Evolutionary conservation across 2,888 invertebrate genomes (phyloP).

Genomic region (Acleris sparsana): DNA sequence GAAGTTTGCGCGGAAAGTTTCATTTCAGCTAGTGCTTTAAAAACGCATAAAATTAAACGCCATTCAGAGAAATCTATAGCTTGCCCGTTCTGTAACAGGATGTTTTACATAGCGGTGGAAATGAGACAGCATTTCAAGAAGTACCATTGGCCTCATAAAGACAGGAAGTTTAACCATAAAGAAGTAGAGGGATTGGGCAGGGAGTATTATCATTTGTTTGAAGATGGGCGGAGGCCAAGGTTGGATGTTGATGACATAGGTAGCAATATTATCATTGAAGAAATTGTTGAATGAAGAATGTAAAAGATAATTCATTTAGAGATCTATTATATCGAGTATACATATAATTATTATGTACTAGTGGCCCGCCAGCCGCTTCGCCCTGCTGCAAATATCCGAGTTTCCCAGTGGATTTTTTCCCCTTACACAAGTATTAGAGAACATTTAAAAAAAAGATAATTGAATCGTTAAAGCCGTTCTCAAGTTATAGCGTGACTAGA

Average conservation of each 20-base stretch:
- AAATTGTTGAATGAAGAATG: slow-evolving; percentile 14
- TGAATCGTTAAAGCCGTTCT: no score
- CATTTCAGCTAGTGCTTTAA: slow-evolving; percentile 56
- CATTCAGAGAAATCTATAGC: slow-evolving; percentile 53
- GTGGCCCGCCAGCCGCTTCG: no score
- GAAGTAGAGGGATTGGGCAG: slow-evolving; percentile 45
- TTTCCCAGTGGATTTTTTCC: no score
- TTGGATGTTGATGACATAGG: slow-evolving; percentile 26
- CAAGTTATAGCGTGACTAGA: no score
- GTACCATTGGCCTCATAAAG: slow-evolving; percentile 53
- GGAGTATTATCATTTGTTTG: slow-evolving; percentile 50
- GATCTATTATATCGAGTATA: no score
- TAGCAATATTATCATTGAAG: slow-evolving; percentile 34
- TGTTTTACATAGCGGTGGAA: slow-evolving; percentile 54
- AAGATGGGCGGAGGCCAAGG: slow-evolving; percentile 46
- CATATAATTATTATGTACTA: no score
- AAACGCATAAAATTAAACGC: slow-evolving; percentile 52
- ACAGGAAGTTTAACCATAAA: slow-evolving; percentile 52
- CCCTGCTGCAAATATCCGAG: no score
- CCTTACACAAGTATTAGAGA: no score
- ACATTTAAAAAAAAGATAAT: no score
- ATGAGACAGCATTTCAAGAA: slow-evolving; percentile 60
- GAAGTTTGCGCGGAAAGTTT: slow-evolving; percentile 55
- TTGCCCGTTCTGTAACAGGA: slow-evolving; percentile 53
- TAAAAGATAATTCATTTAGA: no score